Evolutionary conservation across 1,140 invertebrate genomes (phyloP), one percentile per base, ranked within the genome.

Genomic region (Heliconius melpomene): DNA sequence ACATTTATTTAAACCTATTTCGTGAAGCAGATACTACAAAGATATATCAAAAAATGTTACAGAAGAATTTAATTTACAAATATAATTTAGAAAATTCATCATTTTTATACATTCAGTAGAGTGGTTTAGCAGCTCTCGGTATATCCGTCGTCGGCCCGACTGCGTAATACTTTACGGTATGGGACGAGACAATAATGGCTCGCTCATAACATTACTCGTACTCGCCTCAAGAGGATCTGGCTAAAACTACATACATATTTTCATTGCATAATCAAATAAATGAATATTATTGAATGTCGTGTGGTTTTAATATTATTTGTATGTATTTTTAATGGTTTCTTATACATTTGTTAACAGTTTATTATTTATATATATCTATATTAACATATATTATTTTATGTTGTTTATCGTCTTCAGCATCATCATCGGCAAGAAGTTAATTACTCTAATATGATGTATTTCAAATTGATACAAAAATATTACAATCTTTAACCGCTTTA

Each of bases 161-260:
- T 93, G 88, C 91, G 91, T 93, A 93, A 93, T 93, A 91, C 92
- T 94, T 93, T 94, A 94, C 92, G 91, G 93, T 93, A 94, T 93
- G 90, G 92, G 92, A 88, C 89, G 92, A 94, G 93, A 94, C 93
- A 93, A 94, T 94, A 94, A 94, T 94, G 93, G 92, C 90, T 93
- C 92, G 92, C 93, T 94, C 93, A 93, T 94, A 94, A 94, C 93
- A 94, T 94, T 91, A 94, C 93, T 94, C 92, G 91, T 93, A 89
- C 91, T 90, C 90, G 82, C 91, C 87, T 85, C 82, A 87, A 93
- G 84, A 77, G 83, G 80, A 88, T 88, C 89, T 83, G 82, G 82
- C 70, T 82, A 83, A 86, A 79, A 82, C 75, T 84, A 82, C 74
- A 77, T 66, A 66, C 26, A 66, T 79, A 79, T 60, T 81, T 83